Percentiles rank a stretch among this genome's conserved stretches.
Evolutionary conservation across 2,888 invertebrate genomes (phyloP).

Genomic region (Tupiocoris notatus): DNA sequence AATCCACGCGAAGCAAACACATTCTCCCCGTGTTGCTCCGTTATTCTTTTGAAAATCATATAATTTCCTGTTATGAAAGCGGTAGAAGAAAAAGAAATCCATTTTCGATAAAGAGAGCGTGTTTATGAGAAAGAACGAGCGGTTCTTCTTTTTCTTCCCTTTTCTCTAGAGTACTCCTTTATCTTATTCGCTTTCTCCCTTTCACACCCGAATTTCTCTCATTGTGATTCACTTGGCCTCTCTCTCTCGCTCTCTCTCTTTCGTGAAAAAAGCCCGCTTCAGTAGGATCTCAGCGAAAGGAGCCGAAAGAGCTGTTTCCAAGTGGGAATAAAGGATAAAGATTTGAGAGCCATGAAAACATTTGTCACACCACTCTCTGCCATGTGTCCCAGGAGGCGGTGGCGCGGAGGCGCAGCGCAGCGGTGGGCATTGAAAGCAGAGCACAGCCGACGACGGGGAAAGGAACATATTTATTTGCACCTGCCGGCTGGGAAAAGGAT

Average conservation of each 20-base stretch:
- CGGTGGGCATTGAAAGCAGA: background rate
- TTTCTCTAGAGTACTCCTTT: background rate
- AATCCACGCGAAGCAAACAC: no score
- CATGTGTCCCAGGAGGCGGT: background rate
- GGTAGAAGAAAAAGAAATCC: background rate
- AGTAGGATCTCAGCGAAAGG: background rate
- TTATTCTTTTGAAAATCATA: background rate
- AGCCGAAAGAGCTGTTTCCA: conserved; percentile 22
- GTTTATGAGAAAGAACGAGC: background rate
- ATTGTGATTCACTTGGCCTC: background rate
- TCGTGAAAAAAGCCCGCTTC: conserved; percentile 2
- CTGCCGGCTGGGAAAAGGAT: background rate
- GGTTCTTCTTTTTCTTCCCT: background rate
- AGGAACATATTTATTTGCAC: conserved; percentile 19
- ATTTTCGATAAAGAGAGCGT: background rate
- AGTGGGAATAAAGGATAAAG: conserved; percentile 30
- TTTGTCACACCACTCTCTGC: conserved; percentile 26
- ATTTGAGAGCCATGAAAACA: conserved; percentile 37
- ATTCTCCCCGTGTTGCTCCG: background rate
- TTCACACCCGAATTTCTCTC: background rate
- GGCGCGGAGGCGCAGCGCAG: background rate
- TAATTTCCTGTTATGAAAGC: background rate
- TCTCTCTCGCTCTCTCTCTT: background rate
- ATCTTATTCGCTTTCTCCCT: background rate
- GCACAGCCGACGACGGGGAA: background rate